Evolutionary conservation across 2,797 vertebrate genomes (phyloP).

Genomic region (Aphelocoma californica): DNA sequence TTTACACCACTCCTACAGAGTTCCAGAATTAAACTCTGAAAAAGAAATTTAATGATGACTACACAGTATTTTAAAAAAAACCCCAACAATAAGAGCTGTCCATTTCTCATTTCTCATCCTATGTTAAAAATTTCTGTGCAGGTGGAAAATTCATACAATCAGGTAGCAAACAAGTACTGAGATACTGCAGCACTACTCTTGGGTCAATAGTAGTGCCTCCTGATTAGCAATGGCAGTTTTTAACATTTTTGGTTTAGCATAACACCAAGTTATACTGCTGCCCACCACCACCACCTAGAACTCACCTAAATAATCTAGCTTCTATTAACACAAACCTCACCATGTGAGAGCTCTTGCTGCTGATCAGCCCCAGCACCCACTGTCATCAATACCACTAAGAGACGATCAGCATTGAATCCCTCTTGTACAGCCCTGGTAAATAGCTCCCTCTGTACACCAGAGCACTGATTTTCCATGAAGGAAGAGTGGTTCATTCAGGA

Average conservation of each 20-base stretch:
- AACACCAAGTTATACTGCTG: not conserved
- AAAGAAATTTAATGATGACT: not conserved
- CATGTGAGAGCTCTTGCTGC: fast-evolving
- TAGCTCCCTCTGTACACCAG: not conserved
- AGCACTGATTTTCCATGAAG: not conserved
- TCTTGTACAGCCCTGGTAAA: not conserved
- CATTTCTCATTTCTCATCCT: not conserved
- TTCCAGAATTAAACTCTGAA: not conserved
- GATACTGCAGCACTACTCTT: not conserved
- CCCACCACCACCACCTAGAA: not conserved
- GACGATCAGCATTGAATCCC: not conserved
- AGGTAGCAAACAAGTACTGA: not conserved
- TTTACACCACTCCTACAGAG: not conserved
- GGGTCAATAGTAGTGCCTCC: fast-evolving
- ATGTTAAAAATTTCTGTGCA: not conserved
- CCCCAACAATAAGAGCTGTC: not conserved
- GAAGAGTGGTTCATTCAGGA: not conserved
- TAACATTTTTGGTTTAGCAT: not conserved
- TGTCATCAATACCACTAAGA: not conserved
- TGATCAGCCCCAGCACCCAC: not conserved
- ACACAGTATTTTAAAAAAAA: not conserved
- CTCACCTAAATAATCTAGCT: fast-evolving
- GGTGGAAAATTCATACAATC: not conserved
- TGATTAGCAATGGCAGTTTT: not conserved
- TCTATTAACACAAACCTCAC: not conserved